Base-by-base conservation (phyloP, 2,888 invertebrate genomes). In the Nematopogon swammerdamellus region DNA sequence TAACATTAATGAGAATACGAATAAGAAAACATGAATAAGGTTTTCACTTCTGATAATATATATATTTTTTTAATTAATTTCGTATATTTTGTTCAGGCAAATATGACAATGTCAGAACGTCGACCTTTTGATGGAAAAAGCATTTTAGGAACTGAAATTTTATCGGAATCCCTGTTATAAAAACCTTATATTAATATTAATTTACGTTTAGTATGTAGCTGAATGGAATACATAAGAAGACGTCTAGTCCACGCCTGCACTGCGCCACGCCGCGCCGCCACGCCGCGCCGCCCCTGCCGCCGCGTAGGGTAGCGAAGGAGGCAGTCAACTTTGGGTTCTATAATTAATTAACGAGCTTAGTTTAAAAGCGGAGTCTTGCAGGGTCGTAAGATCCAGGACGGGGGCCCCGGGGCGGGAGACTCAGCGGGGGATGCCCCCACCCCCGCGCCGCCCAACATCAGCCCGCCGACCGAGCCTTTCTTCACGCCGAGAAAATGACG, bases 321-420 rank as follows among this genome's bases (percentile, higher is more conserved):
- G 66, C 63, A 69, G 71, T 64, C 74, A 75, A 75, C 76, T 77
- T 73, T 71, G 68, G 50, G 49, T 53, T 52, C 74, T 73, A 75
- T 80, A 80, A 80, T 80, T 80, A 80, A 80, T 80, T 80, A 80
- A 80, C 80, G 77, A 77, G 80, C 80, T 80, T 80, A 80, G 79
- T 80, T 80, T 79, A 79, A 80, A 80, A 80, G 79, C 48, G 43
- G 48, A 42, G 50, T 45, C 44, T 36, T 17, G 52, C 77, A 74
- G 79, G 77, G 77, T 72, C 72, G 73, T 77, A 77, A 77, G 76
- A 72, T 76, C 70, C 68, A 71, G 50, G 49, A 49, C 60, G 67
- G 68, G n/a, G 67, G 60, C 61, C 58, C 55, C 60, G 14, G 18
- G 3, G 30, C 10, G 25, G 18, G 18, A 30, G 18, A n/a, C 46